Percentiles rank a stretch among this genome's conserved stretches.
Evolutionary conservation across 2,113 vertebrate genomes (phyloP).

Genomic region (Cariama cristata): DNA sequence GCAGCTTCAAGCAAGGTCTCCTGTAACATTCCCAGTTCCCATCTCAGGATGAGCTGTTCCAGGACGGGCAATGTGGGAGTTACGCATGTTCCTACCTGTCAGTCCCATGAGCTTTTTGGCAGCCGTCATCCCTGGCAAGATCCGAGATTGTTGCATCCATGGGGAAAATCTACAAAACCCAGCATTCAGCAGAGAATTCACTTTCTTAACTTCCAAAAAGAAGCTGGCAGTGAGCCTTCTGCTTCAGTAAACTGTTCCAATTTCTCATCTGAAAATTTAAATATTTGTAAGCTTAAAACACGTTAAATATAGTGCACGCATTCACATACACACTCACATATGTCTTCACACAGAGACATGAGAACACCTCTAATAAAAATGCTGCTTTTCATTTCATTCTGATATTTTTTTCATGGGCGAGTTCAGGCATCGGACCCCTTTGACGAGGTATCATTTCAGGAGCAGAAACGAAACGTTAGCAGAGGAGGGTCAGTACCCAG

Average conservation of each 20-base stretch:
- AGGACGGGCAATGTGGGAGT: background rate
- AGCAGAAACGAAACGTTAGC: background rate
- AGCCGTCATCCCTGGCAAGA: background rate
- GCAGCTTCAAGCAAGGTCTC: background rate
- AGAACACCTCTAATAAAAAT: background rate
- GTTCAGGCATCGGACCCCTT: background rate
- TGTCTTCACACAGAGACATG: background rate
- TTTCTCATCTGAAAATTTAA: background rate
- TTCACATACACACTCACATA: fast-evolving
- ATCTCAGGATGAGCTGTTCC: background rate
- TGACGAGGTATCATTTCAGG: background rate
- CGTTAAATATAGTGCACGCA: background rate
- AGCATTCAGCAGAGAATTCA: slow-evolving; percentile 2
- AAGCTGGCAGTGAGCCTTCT: background rate
- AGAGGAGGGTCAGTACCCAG: background rate
- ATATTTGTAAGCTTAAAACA: background rate
- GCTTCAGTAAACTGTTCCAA: background rate
- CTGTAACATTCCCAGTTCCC: background rate
- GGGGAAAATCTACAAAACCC: background rate
- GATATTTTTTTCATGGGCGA: background rate
- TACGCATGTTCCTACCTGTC: background rate
- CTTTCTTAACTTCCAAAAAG: background rate
- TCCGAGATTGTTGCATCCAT: background rate
- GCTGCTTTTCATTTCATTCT: background rate
- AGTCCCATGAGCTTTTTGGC: background rate